These are phyloP conservation scores for Solenodon paradoxus DNA, from an alignment of 2,113 vertebrate genomes.

Conservation along the genomic window DNA sequence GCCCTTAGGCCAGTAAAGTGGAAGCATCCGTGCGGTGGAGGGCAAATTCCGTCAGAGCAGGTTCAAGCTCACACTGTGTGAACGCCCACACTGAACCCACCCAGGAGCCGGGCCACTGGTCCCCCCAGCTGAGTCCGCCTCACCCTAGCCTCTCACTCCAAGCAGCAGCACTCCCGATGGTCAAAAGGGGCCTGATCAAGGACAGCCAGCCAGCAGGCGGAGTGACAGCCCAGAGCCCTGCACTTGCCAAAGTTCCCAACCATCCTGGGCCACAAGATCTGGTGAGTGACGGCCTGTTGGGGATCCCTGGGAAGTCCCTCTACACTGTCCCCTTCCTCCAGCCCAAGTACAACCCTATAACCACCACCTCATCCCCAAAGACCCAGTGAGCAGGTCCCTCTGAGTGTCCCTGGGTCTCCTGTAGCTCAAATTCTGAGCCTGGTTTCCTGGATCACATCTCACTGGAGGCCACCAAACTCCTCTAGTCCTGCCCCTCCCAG, in stretches of 20 bases:
- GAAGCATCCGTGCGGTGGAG: neutral
- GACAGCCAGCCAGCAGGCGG: no score
- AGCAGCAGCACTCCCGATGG: neutral
- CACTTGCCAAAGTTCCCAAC: neutral
- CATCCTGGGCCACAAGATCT: neutral
- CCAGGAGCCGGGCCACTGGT: neutral
- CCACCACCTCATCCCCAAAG: neutral
- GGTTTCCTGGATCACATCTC: neutral
- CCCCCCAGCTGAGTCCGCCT: neutral
- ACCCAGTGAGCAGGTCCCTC: neutral
- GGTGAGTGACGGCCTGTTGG: neutral
- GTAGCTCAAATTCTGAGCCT: neutral
- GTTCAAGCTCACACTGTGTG: no score
- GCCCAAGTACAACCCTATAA: neutral
- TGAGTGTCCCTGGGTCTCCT: neutral
- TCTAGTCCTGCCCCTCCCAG: neutral
- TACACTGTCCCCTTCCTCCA: neutral
- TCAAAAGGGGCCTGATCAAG: neutral
- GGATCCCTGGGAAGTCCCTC: neutral
- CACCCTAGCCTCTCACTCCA: neutral
- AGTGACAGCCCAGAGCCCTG: neutral
- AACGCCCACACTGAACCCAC: rapidly evolving
- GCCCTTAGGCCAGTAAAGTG: no score
- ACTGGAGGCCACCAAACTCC: neutral
- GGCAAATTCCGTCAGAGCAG: neutral